phyloP scores from a whole-genome alignment of 2,888 invertebrate genomes.

The Perizoma flavofasciatum region DNA sequence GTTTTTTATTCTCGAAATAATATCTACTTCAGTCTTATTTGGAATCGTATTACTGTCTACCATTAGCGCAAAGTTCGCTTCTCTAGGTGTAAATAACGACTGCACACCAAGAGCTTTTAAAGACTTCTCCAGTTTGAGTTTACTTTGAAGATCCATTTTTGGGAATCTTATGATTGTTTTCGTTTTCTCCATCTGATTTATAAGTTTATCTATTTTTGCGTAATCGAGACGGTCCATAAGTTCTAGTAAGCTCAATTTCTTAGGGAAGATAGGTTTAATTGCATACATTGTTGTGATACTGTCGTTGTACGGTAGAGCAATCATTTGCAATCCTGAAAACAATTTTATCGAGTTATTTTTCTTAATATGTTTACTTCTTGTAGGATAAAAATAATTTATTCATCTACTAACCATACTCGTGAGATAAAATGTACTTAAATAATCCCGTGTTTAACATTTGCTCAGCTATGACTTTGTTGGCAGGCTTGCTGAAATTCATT shows the following conservation, averaged over 20 bases:
- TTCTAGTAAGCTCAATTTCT: conserved; percentile 66
- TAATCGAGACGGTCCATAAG: conserved; percentile 77
- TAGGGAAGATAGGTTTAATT: conserved; percentile 81
- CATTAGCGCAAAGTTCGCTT: conserved; percentile 88
- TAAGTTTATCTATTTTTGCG: conserved; percentile 75
- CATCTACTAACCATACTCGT: conserved; percentile 54
- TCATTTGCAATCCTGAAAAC: conserved; percentile 82
- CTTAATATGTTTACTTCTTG: too few species aligned
- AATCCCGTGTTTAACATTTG: conserved; percentile 86
- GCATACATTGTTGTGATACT: conserved; percentile 86
- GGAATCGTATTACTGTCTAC: conserved; percentile 54
- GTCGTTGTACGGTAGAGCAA: conserved; percentile 89
- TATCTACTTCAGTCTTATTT: conserved; percentile 54
- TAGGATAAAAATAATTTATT: too few species aligned
- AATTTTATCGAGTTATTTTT: neutral
- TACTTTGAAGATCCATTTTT: conserved; percentile 87
- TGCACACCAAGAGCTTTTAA: conserved; percentile 84
- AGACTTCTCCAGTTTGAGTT: conserved; percentile 79
- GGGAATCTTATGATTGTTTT: conserved; percentile 86
- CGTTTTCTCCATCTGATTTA: conserved; percentile 68
- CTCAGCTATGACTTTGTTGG: conserved; percentile 72
- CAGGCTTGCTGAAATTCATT: conserved; percentile 76
- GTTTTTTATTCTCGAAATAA: conserved; percentile 50
- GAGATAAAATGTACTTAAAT: conserved; percentile 57
- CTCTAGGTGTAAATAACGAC: conserved; percentile 84